Evolutionary conservation across 1,140 invertebrate species (phyloP), one percentile per base, ranked within the genome.

Genomic region (Chrysoperla carnea): DNA sequence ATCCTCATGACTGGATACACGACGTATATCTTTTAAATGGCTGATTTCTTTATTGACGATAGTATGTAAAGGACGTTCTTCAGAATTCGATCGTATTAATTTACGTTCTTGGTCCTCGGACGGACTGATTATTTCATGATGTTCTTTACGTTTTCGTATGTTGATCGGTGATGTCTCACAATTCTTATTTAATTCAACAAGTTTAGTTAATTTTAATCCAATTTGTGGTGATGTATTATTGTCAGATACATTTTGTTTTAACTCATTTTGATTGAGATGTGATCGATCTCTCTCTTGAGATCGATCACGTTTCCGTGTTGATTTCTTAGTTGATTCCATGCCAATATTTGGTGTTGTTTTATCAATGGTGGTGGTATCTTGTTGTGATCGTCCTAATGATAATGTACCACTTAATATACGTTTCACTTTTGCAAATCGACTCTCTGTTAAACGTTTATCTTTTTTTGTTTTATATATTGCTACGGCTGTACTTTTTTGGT

Each of bases 11-110:
- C 73, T 76, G 36, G 70, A 75, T 6, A 76, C 73, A 43, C 73
- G 58, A 29, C 75, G 59, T 27, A 76, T 76, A 39, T 57, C 60
- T 42, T 66, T 58, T 17, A 52, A 53, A 29, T 63, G 46, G 8
- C 36, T 42, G 13, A 43, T 43, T 6, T 33, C 31, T 12, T 33
- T 33, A 6, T 33, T 33, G 4, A 59, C 41, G 60, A 58, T 33
- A 2, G 17, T 23, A 23, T 23, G 17, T 33, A 11, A 9, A 43
- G 69, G 67, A 33, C 63, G 58, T 54, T 75, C 80, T 54, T 82
- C 80, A 47, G 79, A 82, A 59, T 76, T 81, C 40, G 72, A 82
- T 62, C 79, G 73, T 50, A 82, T 75, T 37, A 84, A 69, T 58
- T 84, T 86, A 41, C 79, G 68, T 55, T 86, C 81, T 52, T 77